Percentiles rank a stretch among this genome's conserved stretches.
Evolutionary conservation across 2,113 vertebrate species (phyloP).

Genomic region (Microtus oregoni): DNA sequence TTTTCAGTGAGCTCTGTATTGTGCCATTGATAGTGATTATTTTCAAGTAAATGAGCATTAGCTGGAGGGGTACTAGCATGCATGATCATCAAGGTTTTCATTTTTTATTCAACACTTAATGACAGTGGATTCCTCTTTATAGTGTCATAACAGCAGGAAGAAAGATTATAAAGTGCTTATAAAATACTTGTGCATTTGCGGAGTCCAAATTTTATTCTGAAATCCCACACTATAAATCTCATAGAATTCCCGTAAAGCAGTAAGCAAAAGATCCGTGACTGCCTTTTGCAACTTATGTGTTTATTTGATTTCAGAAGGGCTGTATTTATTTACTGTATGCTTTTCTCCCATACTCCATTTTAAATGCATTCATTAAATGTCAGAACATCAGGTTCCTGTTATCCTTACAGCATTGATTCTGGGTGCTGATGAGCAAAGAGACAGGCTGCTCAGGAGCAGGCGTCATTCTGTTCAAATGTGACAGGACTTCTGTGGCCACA

Average conservation of each 20-base stretch:
- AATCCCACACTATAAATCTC: neutral
- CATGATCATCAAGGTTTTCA: neutral
- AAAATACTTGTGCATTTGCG: constrained; percentile 20
- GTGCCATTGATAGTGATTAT: neutral
- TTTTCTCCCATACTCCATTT: constrained; percentile 35
- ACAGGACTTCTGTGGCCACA: neutral
- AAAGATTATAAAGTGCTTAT: constrained; percentile 5
- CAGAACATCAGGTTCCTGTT: constrained; percentile 20
- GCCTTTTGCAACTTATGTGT: neutral
- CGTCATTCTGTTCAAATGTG: neutral
- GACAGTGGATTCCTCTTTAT: neutral
- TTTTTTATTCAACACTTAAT: constrained; percentile 36
- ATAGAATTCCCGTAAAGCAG: neutral
- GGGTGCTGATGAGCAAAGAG: constrained; percentile 34
- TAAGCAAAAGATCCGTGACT: neutral
- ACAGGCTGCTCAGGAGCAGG: neutral
- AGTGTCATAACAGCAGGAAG: neutral
- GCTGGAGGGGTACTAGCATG: neutral
- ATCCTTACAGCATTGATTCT: constrained; percentile 41
- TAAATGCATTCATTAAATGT: constrained; percentile 58
- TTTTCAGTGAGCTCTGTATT: neutral
- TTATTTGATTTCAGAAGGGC: neutral
- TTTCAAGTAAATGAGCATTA: constrained; percentile 8
- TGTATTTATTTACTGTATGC: neutral
- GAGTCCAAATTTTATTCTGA: constrained; percentile 14